phyloP scores from a whole-genome alignment of 2,797 vertebrate species.

The Amazona finschi region DNA sequence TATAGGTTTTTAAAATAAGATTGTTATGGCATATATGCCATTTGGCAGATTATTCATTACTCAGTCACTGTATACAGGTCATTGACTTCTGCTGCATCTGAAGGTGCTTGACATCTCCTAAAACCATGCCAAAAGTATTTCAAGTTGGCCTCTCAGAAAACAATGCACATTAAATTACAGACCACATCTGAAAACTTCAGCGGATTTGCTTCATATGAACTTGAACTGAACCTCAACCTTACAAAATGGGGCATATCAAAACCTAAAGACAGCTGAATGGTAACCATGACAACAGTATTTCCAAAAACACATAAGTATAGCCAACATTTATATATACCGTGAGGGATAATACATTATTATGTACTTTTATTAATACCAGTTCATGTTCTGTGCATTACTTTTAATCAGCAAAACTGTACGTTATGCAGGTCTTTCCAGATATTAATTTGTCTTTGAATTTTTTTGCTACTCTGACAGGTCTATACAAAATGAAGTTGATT shows the following conservation, averaged over 20 bases:
- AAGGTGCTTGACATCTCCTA: not conserved
- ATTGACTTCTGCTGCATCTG: not conserved
- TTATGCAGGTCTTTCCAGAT: not conserved
- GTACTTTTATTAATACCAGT: not conserved
- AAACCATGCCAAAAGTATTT: not conserved
- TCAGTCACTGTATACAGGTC: not conserved
- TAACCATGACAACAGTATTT: conserved; percentile 37
- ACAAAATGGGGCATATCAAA: conserved; percentile 15
- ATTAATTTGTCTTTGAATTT: not conserved
- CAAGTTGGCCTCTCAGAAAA: not conserved
- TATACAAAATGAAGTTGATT: not conserved
- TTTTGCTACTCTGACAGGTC: not conserved
- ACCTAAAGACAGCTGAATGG: conserved; percentile 30
- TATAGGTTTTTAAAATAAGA: not conserved
- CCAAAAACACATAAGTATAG: not conserved
- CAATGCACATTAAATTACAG: not conserved
- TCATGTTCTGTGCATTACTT: not conserved
- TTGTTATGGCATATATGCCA: not conserved
- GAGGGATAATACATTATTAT: not conserved
- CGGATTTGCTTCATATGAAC: conserved; percentile 17
- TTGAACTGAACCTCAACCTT: conserved; percentile 44
- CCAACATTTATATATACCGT: not conserved
- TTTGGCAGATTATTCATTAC: not conserved
- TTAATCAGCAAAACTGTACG: not conserved
- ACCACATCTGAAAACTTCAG: conserved; percentile 3